Evolutionary conservation across 2,888 invertebrate genomes (phyloP), one percentile per base, ranked within the genome.

Genomic region (Orthosia gothica): DNA sequence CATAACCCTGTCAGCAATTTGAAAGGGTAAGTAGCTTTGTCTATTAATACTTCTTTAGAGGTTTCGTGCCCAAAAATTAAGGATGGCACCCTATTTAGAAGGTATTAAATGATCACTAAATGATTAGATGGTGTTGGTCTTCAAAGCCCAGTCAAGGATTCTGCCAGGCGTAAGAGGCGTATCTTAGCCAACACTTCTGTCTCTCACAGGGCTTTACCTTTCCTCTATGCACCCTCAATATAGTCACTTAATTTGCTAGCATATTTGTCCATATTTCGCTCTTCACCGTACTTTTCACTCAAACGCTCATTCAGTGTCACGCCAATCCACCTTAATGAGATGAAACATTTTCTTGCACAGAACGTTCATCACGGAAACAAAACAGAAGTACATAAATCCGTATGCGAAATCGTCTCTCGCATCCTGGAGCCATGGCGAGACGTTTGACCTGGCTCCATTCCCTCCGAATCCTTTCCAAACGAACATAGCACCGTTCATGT

Each of bases 401-500:
- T 95, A 89, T 77, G 92, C 94, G 0, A 58, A 73, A 0, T 94
- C 95, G 0, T 65, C 90, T 0, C 90, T 96, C 1, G 91, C 94
- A 0, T 92, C 94, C 0, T 95, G 95, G 94, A 78, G 82, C n/a
- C 93, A 94, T 65, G 95, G 94, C 0, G 96, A 95, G 81, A 67
- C 76, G 3, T 95, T 94, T 76, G 93, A 95, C 76, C 81, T 95
- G 65, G 92, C 95, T 1, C 95, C 95, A 0, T 95, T 91, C 87
- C 93, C 93, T 0, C 96, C 96, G 0, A 96, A 95, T 78, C 95
- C 96, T 0, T 96, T 88, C 85, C 96, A 96, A 87, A 95, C 96
- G 2, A 95, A 94, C 85, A 93, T 94, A 1, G 94, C 96, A 0
- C 96, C 96, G 0, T 95, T 95, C 82, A 96, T 96, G 96, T 96